Evolutionary conservation across 2,888 invertebrate species (phyloP), one percentile per base, ranked within the genome.

Genomic region (Drosophila lacicola): DNA sequence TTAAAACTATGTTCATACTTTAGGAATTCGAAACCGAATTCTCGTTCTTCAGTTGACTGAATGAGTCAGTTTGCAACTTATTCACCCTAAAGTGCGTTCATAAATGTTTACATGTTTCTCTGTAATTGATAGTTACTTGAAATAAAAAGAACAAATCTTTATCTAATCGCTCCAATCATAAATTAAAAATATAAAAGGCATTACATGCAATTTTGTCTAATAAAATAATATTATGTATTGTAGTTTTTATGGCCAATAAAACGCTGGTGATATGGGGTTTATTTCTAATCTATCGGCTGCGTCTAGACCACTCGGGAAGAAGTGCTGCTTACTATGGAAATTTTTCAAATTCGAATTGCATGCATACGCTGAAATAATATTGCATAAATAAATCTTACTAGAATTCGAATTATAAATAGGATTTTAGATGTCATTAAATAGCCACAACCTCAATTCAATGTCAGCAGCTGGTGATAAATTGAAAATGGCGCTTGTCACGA

Each of bases 401-500:
- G 14, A 55, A 25, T 13, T 14, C 41, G 39, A 17, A 4, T 4
- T 17, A 17, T 10, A 10, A 17, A 17, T 10, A 17, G 41, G 10
- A 17, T 41, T 41, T 17, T 9, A 1, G 10, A 10, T 41, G 17
- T 4, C 41, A 41, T 41, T 41, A 17, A 17, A 41, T 2, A 41
- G 8, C 10, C 4, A 4, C 4, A 25, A 21, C 10, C 13, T 33
- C 11, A 14, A 49, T 55, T n/a, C 19, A 11, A 42, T 41, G 25
- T 11, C 13, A 39, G 25, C 51, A 21, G 10, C 17, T 10, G 11
- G 19, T 10, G 19, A 4, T 3, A 9, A 3, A 17, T 14, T 57
- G 21, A 57, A 74, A 57, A 67, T 73, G 58, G 58, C 51, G 78
- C 2, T n/a, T 37, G n/a, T 74, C 79, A 74, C 34, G 21, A 42